Evolutionary conservation across 2,888 invertebrate genomes (phyloP).

Genomic region (Galeopsomyia nigrocyanea): DNA sequence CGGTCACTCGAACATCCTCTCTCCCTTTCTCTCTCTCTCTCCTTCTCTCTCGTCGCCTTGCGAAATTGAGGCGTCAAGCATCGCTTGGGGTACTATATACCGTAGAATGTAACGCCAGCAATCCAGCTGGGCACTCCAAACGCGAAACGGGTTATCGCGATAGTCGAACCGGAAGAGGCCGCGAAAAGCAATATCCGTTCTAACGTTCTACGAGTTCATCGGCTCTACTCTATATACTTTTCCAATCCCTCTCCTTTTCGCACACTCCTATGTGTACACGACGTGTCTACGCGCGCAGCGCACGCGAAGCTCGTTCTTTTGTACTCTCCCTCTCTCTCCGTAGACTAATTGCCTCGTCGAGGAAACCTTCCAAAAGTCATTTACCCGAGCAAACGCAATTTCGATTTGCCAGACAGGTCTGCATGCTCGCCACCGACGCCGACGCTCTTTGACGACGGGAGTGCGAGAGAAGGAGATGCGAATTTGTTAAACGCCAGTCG

Average conservation of each 20-base stretch:
- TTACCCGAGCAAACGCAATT: conserved; percentile 42
- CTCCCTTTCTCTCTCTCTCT: neutral
- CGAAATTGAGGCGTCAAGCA: conserved; percentile 22
- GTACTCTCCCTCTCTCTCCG: neutral
- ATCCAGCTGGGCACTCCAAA: no score
- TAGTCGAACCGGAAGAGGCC: conserved; percentile 35
- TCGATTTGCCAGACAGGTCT: conserved; percentile 8
- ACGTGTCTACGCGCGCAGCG: neutral
- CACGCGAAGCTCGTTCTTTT: conserved; percentile 23
- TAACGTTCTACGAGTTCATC: conserved; percentile 25
- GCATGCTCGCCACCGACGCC: neutral
- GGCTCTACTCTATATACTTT: conserved; percentile 15
- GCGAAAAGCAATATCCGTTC: conserved; percentile 48
- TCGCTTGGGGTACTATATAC: neutral
- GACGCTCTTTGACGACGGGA: neutral
- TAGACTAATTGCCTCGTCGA: conserved; percentile 33
- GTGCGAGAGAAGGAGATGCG: conserved; percentile 4
- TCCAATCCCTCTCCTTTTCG: conserved; percentile 17
- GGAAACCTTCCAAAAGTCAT: conserved; percentile 34
- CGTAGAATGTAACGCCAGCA: neutral
- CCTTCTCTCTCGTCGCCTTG: neutral
- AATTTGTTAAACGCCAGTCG: conserved; percentile 30
- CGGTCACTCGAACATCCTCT: conserved; percentile 2
- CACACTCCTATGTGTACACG: neutral
- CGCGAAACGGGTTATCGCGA: conserved; percentile 37